Evolutionary conservation across 2,797 vertebrate genomes (phyloP), one percentile per base, ranked within the genome.

Genomic region (Cygnus olor): DNA sequence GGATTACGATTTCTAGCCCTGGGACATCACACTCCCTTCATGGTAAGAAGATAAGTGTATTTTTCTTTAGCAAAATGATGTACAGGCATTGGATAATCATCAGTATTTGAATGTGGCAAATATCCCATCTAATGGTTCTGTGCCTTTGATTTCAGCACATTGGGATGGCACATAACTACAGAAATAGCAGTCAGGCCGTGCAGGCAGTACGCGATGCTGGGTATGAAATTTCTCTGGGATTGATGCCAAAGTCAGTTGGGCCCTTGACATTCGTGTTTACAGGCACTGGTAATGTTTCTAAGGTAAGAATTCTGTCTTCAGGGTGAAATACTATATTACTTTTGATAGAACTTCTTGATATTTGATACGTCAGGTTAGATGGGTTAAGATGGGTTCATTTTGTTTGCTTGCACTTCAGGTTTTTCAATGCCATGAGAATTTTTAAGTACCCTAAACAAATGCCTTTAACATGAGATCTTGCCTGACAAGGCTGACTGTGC

Each of bases 161-260:
- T 66, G 99, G 99, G 80, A 99, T 99, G 99, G 98, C 99, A 57
- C 99, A 99, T 91, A 99, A 99, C 98, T 99, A 99, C 98, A 98
- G 99, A 93, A 99, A 99, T 45, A 99, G 99, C 95, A 99, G 98
- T 96, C 99, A 99, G 98, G 99, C 99, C 60, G 97, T 99, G 77
- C 99, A 99, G 97, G 99, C 99, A 56, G 98, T 99, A 88, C 98
- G 99, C 30, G 99, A 99, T 92, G 99, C 99, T 22, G 99, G 99
- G 40, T 99, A 99, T 95, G 99, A 99, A 98, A 98, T 99, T 94
- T 99, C 99, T 42, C 98, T 99, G 93, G 99, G 99, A 44, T 98
- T 99, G 92, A 99, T 99, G 99, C 99, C 99, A 27, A 99, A 99
- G 96, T 99, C 99, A 1, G 98, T 99, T 80, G 99, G 99, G 17